phyloP scores from a whole-genome alignment of 2,797 vertebrate genomes.

The Urosaurus nigricauda region DNA sequence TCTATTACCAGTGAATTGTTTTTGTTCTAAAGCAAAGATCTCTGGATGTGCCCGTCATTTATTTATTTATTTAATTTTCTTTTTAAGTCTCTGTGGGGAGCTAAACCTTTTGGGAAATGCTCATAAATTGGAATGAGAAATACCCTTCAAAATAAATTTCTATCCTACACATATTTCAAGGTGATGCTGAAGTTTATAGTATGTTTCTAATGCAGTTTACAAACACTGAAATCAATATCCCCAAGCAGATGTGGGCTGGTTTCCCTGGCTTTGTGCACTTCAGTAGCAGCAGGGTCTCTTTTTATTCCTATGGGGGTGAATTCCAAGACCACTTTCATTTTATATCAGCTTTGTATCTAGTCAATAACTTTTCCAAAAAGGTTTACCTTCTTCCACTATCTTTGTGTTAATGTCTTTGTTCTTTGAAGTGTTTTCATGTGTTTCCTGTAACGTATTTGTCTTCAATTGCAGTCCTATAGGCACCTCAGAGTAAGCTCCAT shows the following conservation, averaged over 20 bases:
- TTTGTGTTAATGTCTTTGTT: conserved; percentile 63
- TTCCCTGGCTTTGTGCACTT: conserved; percentile 57
- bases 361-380: conserved; percentile 63
- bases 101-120: conserved; percentile 62
- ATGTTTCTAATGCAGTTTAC: conserved; percentile 52
- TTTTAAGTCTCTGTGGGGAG: conserved; percentile 64
- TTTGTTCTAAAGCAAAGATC: conserved; percentile 74
- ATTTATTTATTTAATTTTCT: conserved; percentile 35
- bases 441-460: conserved; percentile 63
- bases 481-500: background rate
- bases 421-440: conserved; percentile 57
- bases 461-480: conserved; percentile 8
- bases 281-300: conserved; percentile 42
- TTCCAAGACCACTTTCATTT: conserved; percentile 55
- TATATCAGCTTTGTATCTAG: conserved; percentile 6
- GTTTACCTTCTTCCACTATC: conserved; percentile 46
- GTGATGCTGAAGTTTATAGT: conserved; percentile 64
- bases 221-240: conserved; percentile 65
- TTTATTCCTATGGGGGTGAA: conserved; percentile 58
- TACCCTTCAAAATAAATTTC: conserved; percentile 20
- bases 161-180: conserved; percentile 47
- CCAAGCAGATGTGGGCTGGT: conserved; percentile 53
- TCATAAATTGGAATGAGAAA: conserved; percentile 49
- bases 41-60: conserved; percentile 64
- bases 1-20: conserved; percentile 81